These are phyloP conservation scores for Pachycephus smyrnensis DNA, from an alignment of 2,888 invertebrate genomes.

Conservation along the genomic window DNA sequence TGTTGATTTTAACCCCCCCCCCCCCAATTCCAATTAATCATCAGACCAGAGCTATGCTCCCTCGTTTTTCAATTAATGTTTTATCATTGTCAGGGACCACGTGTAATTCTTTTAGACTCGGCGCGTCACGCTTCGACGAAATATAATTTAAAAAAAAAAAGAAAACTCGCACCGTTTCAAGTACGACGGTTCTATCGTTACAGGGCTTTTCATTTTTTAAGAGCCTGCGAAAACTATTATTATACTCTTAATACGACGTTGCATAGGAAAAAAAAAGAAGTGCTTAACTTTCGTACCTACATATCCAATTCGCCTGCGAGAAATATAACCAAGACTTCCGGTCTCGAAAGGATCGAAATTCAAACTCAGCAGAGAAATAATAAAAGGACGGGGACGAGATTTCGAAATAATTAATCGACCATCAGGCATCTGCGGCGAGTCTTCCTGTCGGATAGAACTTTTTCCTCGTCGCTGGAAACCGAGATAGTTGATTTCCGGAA, in stretches of 20 bases:
- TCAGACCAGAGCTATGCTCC: not conserved
- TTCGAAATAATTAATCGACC: not conserved
- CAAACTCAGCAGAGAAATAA: not conserved
- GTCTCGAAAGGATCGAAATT: not conserved
- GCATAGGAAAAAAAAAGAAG: not conserved
- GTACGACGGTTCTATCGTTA: not conserved
- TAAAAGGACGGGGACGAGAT: not conserved
- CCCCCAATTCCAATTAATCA: not conserved
- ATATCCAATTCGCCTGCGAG: not conserved
- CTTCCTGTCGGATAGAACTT: not conserved
- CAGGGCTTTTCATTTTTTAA: not conserved
- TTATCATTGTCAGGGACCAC: not conserved
- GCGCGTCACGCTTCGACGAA: not conserved
- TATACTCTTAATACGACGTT: not conserved
- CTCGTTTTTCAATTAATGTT: not conserved
- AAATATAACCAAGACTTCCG: not conserved
- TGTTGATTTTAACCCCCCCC: not conserved
- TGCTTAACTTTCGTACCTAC: not conserved
- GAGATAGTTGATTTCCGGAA: not conserved
- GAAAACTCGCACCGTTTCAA: not conserved
- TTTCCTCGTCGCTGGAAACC: not conserved
- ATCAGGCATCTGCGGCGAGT: not conserved
- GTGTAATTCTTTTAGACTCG: not conserved
- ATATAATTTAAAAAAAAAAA: not conserved
- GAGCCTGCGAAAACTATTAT: not conserved